Evolutionary conservation across 2,797 vertebrate genomes (phyloP).

Genomic region (Ibycter americanus): DNA sequence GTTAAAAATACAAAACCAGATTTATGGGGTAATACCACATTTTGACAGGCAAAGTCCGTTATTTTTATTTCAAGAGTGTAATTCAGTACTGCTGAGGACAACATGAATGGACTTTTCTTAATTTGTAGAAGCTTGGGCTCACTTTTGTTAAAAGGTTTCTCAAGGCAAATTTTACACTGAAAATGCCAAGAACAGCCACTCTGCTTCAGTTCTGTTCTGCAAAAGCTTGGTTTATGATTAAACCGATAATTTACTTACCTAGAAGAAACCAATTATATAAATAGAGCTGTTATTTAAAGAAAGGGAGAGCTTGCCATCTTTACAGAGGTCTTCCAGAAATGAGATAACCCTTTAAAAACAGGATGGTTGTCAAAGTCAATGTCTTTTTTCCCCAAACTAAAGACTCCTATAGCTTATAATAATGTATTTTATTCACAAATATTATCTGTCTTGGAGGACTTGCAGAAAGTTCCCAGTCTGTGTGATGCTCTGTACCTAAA

Average conservation of each 20-base stretch:
- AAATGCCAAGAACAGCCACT: neutral
- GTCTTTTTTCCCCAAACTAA: neutral
- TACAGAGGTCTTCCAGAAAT: neutral
- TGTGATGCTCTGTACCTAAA: neutral
- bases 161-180: neutral
- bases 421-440: neutral
- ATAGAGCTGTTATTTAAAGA: neutral
- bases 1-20: neutral
- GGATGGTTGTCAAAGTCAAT: neutral
- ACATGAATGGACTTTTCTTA: neutral
- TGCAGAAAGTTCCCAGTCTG: neutral
- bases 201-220: neutral
- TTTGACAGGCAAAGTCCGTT: slow-evolving; percentile 13
- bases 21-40: neutral
- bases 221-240: neutral
- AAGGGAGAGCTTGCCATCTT: neutral
- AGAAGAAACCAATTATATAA: neutral
- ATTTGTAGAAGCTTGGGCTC: neutral
- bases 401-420: neutral
- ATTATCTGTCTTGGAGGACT: neutral
- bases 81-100: neutral
- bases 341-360: neutral
- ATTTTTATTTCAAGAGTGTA: slow-evolving; percentile 6
- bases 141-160: slow-evolving; percentile 10
- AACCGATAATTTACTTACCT: neutral